Conservation (phyloP, 2,113 vertebrate genomes). For the Halcyon malimbica region DNA sequence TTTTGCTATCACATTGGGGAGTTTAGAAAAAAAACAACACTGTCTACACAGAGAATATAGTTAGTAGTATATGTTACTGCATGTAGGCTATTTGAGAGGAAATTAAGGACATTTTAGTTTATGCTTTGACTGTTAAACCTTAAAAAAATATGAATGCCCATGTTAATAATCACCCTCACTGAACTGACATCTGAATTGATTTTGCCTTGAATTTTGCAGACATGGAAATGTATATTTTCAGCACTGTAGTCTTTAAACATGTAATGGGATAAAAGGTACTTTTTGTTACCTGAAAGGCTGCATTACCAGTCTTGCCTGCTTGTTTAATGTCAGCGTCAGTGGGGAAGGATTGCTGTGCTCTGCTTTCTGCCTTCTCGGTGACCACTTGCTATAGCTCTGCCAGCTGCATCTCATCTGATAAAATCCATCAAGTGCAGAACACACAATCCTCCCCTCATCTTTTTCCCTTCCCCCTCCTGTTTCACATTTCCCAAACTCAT, state of each 20-base stretch:
- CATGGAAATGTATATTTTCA: neutral
- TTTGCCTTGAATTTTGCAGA: neutral
- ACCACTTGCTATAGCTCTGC: accelerated
- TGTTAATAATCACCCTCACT: neutral
- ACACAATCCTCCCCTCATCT: neutral
- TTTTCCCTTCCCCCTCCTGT: neutral
- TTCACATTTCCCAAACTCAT: neutral
- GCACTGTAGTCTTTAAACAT: neutral
- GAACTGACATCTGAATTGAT: neutral
- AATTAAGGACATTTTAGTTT: neutral
- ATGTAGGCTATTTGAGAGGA: neutral
- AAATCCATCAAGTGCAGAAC: neutral
- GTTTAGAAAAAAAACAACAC: neutral
- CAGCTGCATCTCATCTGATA: neutral
- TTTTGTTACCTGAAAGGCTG: neutral
- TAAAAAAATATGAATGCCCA: neutral
- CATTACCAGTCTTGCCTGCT: neutral
- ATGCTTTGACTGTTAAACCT: neutral
- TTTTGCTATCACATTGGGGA: neutral
- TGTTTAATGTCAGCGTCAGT: neutral
- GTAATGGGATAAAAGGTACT: neutral
- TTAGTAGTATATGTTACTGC: neutral
- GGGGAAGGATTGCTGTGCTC: neutral
- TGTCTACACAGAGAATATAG: neutral
- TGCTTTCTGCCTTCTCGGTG: neutral